These are phyloP conservation scores for Fopius arisanus DNA, from an alignment of 1,140 invertebrate species.

Conservation along the genomic window DNA sequence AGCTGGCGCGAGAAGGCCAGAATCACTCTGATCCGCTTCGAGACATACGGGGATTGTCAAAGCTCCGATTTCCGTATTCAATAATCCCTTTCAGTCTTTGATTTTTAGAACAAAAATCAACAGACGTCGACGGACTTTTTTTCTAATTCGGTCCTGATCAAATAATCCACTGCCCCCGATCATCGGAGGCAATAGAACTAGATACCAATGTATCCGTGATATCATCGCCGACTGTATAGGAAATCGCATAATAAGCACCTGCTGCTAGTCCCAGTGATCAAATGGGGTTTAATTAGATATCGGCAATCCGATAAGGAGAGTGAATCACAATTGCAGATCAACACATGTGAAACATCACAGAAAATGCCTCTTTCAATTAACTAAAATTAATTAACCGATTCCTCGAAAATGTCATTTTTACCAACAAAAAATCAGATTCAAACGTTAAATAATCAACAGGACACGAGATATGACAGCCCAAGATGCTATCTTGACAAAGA, in stretches of 20 bases:
- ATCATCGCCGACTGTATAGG: neutral
- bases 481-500: neutral
- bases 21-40: neutral
- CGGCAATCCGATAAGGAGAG: neutral
- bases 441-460: neutral
- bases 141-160: neutral
- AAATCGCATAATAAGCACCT: conserved; percentile 6
- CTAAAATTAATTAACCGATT: too few species aligned
- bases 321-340: neutral
- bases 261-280: neutral
- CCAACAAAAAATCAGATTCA: neutral
- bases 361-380: neutral
- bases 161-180: neutral
- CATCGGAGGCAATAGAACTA: too few species aligned
- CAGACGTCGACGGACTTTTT: neutral
- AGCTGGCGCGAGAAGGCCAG: neutral
- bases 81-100: neutral
- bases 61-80: neutral
- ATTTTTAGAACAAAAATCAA: neutral
- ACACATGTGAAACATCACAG: neutral
- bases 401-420: too few species aligned
- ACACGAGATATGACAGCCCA: neutral
- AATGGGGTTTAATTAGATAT: neutral
- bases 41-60: neutral
- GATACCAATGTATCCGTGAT: too few species aligned